Conservation (phyloP, 1,140 invertebrate genomes). For the Leptopilina clavipes region DNA sequence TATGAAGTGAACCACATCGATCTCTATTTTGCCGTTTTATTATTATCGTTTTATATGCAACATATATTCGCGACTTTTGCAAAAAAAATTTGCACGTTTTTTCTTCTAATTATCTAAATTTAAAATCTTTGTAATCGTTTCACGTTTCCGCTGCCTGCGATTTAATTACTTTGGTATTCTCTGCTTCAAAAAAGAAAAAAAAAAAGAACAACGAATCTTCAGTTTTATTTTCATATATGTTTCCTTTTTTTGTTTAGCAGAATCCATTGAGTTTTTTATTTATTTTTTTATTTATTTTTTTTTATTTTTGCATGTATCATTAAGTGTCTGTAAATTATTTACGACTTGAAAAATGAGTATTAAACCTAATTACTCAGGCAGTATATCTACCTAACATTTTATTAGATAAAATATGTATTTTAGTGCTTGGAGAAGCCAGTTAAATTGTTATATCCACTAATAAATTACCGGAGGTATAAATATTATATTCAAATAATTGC, state of each 20-base stretch:
- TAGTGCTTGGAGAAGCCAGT: not conserved
- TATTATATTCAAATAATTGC: no score
- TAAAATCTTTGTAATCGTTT: not conserved
- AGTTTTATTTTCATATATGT: no score
- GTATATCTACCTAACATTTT: not conserved
- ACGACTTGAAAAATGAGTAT: not conserved
- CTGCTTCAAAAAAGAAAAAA: not conserved
- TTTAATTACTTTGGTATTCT: conserved; percentile 1
- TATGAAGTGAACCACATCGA: not conserved
- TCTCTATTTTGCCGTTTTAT: not conserved
- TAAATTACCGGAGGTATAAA: not conserved
- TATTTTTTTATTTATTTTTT: no score
- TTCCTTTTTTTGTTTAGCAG: no score
- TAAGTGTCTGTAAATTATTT: conserved; percentile 9
- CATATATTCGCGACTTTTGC: not conserved
- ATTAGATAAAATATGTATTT: not conserved
- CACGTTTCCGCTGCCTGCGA: not conserved
- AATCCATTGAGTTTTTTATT: no score
- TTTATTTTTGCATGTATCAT: not conserved
- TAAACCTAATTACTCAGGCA: no score
- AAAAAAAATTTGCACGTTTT: not conserved
- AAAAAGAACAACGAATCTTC: no score
- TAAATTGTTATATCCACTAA: not conserved
- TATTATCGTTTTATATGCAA: not conserved
- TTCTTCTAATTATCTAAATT: not conserved